Evolutionary conservation across 1,140 invertebrate species (phyloP).

Genomic region (Drosophila nikananu): DNA sequence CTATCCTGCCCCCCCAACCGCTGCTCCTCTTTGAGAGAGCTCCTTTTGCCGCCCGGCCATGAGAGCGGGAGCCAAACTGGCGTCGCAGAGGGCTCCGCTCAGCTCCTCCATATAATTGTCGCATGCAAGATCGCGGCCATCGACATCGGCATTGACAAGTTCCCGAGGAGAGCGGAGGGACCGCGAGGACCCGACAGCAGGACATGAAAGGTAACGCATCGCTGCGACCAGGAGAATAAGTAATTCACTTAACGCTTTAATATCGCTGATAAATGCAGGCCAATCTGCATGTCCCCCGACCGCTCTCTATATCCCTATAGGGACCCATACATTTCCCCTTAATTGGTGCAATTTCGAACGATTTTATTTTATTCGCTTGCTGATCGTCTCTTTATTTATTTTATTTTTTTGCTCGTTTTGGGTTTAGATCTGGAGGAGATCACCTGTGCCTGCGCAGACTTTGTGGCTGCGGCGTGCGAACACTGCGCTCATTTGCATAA

Average conservation of each 20-base stretch:
- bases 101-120: constrained; percentile 71
- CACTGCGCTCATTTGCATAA: constrained; percentile 69
- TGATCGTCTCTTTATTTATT: constrained; percentile 20
- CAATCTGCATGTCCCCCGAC: constrained; percentile 38
- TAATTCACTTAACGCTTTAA: constrained; percentile 85
- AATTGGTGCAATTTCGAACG: constrained; percentile 82
- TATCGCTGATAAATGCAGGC: constrained; percentile 82
- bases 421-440: constrained; percentile 11
- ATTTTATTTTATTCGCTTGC: constrained; percentile 78
- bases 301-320: background rate
- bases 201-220: constrained; percentile 81
- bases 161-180: constrained; percentile 6
- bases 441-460: constrained; percentile 68
- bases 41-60: constrained; percentile 42
- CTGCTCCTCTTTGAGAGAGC: constrained; percentile 28
- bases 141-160: constrained; percentile 52
- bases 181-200: constrained; percentile 40
- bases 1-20: background rate
- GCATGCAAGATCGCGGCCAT: constrained; percentile 79
- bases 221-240: constrained; percentile 70
- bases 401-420: constrained; percentile 6
- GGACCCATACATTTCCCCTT: constrained; percentile 64
- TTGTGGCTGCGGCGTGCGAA: constrained; percentile 79
- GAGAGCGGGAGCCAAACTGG: constrained; percentile 73
- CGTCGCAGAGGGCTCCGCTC: constrained; percentile 50